Percentiles rank a stretch among this genome's conserved stretches.
These are phyloP conservation scores for Limenitis camilla DNA, from an alignment of 2,888 invertebrate genomes.

Conservation along the genomic window DNA sequence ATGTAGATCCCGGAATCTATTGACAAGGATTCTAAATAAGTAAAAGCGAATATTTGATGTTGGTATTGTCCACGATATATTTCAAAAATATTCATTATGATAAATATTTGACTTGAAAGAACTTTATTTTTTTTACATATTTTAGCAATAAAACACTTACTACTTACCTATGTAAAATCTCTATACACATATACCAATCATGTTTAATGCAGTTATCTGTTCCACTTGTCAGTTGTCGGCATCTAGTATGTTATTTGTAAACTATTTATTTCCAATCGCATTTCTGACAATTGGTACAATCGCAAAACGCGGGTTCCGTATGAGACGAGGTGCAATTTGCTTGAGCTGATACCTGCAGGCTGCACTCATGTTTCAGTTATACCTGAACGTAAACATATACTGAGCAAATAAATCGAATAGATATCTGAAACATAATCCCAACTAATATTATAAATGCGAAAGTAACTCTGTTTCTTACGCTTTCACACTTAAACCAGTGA, in stretches of 20 bases:
- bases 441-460: too few species aligned
- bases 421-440: too few species aligned
- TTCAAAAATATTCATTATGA: too few species aligned
- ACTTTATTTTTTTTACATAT: too few species aligned
- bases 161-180: neutral
- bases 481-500: too few species aligned
- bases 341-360: constrained; percentile 55
- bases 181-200: constrained; percentile 1
- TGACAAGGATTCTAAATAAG: too few species aligned
- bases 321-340: constrained; percentile 64
- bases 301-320: constrained; percentile 48
- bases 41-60: too few species aligned
- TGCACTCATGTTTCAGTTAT: constrained; percentile 37
- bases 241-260: constrained; percentile 25
- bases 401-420: constrained; percentile 21
- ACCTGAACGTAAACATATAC: constrained; percentile 14
- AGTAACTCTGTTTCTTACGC: too few species aligned
- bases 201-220: constrained; percentile 14
- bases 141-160: too few species aligned
- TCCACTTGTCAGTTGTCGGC: constrained; percentile 19
- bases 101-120: too few species aligned
- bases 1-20: too few species aligned
- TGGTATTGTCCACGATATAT: too few species aligned
- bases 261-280: constrained; percentile 30
- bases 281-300: constrained; percentile 55